Evolutionary conservation across 1,140 invertebrate genomes (phyloP), one percentile per base, ranked within the genome.

Genomic region (Drosophila subpulchrella): DNA sequence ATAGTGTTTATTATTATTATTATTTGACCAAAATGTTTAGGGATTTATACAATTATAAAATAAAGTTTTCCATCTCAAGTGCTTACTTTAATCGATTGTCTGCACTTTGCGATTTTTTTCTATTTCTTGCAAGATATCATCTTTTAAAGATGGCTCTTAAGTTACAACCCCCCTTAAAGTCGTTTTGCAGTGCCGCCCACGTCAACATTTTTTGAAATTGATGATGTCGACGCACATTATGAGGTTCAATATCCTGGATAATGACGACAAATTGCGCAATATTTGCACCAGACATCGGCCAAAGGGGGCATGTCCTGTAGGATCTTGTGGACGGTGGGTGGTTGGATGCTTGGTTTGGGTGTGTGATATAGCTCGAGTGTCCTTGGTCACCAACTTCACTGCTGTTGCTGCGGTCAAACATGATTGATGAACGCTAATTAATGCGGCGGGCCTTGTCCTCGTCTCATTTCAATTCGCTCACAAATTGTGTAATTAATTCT

Each of bases 211-310:
- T 68, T 85, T 63, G 75, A 44, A 89, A 89, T 90, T 89, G 85
- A 89, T 90, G 85, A 89, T 90, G 84, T 78, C 73, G 78, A 42
- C 77, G 75, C 70, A 76, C 81, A 90, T 81, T 86, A 85, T 89
- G 75, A 81, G 86, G 85, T 90, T 90, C 85, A 90, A 89, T 89
- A 89, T 89, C 75, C 85, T 81, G 85, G 66, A 89, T 89, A 89
- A 89, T 89, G 85, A 85, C 85, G 85, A 89, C 85, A 89, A 89
- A 89, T 89, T 89, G 86, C 85, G 85, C 81, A 81, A 90, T 89
- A 89, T 89, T 89, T 89, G 76, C 68, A 57, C 63, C 67, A 82
- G 71, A 79, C 66, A 30, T 44, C 36, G 20, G 24, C 30, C 30
- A 15, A 41, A 41, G 53, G 36, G 17, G 17, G 17, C 39, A 53